Conservation (phyloP, 2,888 invertebrate genomes). For the Cryptocephalus primarius region DNA sequence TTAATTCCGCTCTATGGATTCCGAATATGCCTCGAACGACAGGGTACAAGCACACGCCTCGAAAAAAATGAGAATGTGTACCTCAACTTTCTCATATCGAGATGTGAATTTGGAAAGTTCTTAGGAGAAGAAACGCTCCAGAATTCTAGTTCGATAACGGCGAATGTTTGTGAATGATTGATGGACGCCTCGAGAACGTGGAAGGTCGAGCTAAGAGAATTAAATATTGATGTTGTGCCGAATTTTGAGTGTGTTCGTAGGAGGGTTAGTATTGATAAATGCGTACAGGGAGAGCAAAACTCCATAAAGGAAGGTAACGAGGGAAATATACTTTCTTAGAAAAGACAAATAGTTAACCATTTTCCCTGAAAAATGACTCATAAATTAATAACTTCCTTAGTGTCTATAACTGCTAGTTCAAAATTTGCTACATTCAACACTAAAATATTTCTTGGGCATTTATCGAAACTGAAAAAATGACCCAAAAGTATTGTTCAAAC, state of each 20-base stretch:
- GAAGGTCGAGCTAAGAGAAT: slow-evolving; percentile 16
- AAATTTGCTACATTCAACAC: no score
- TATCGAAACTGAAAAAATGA: no score
- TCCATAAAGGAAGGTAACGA: no score
- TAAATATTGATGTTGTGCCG: slow-evolving; percentile 25
- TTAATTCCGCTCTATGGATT: slow-evolving; percentile 7
- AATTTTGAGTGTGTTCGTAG: slow-evolving; percentile 20
- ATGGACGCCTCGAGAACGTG: slow-evolving; percentile 26
- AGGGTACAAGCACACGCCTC: slow-evolving; percentile 6
- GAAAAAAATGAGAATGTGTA: slow-evolving; percentile 1
- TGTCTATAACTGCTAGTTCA: no score
- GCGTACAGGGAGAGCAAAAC: no score
- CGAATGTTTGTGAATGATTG: slow-evolving; percentile 32
- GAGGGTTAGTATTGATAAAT: no score
- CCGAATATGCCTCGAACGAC: slow-evolving; percentile 6
- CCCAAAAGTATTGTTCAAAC: no score
- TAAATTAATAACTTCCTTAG: no score
- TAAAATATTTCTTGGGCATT: no score
- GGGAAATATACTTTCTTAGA: no score
- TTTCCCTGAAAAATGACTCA: no score
- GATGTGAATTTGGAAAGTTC: slow-evolving; percentile 23
- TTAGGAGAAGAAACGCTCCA: slow-evolving; percentile 17
- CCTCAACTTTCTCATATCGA: slow-evolving; percentile 6
- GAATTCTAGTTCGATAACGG: slow-evolving; percentile 22
- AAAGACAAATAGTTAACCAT: no score